These are phyloP conservation scores for Anguilla obscura DNA, from an alignment of 2,797 vertebrate genomes.

Conservation along the genomic window DNA sequence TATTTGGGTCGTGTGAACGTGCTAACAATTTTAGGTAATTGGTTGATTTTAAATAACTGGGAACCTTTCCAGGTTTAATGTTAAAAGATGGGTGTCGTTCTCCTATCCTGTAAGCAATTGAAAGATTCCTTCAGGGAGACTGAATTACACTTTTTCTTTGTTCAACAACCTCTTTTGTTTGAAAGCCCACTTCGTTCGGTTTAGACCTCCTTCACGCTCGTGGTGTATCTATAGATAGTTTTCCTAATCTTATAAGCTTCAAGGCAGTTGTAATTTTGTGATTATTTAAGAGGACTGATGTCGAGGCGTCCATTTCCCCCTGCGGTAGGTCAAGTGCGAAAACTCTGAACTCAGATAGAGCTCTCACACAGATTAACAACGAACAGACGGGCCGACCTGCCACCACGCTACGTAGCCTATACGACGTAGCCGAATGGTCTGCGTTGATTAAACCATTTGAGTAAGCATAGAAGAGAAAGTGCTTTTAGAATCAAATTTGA, in stretches of 20 bases:
- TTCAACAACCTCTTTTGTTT: conserved; percentile 66
- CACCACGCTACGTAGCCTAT: neutral
- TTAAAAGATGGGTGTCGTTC: conserved; percentile 28
- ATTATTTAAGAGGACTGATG: conserved; percentile 75
- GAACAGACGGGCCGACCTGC: conserved; percentile 20
- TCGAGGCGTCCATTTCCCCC: conserved; percentile 74
- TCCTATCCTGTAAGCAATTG: conserved; percentile 48
- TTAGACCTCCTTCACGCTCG: conserved; percentile 64
- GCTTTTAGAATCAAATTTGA: conserved; percentile 1
- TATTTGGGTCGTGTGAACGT: conserved; percentile 59
- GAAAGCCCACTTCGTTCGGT: conserved; percentile 65
- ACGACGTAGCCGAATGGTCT: neutral
- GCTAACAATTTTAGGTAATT: conserved; percentile 63
- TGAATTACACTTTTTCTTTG: conserved; percentile 65
- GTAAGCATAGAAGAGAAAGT: neutral
- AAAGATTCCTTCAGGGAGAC: conserved; percentile 69
- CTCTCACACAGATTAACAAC: conserved; percentile 28
- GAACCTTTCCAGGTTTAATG: conserved; percentile 30
- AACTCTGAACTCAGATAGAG: conserved; percentile 40
- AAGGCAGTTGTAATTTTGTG: conserved; percentile 67
- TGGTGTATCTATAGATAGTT: conserved; percentile 75
- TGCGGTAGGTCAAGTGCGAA: conserved; percentile 83
- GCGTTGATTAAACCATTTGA: conserved; percentile 31
- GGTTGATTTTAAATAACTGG: conserved; percentile 39
- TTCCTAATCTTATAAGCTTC: conserved; percentile 72